Evolutionary conservation across 2,113 vertebrate genomes (phyloP).

Genomic region (Phaethon lepturus): DNA sequence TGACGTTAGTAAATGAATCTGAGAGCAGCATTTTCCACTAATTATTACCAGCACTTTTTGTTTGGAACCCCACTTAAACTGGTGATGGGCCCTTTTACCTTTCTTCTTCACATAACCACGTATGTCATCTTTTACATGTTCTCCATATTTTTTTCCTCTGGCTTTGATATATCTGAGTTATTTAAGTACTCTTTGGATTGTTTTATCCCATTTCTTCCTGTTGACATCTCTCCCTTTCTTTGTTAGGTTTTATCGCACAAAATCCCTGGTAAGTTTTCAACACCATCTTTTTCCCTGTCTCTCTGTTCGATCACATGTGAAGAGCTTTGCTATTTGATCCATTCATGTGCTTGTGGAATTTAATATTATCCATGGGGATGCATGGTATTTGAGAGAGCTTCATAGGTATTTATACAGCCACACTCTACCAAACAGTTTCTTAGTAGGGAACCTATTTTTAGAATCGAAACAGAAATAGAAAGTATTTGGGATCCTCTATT

Average conservation of each 20-base stretch:
- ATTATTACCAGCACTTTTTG: not conserved
- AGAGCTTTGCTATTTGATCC: not conserved
- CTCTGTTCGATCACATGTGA: not conserved
- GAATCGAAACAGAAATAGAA: not conserved
- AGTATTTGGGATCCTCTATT: not conserved
- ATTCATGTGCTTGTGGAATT: not conserved
- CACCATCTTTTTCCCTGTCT: not conserved
- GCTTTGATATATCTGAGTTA: not conserved
- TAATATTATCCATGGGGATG: not conserved
- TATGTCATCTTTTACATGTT: not conserved
- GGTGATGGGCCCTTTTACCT: not conserved
- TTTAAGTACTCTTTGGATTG: not conserved
- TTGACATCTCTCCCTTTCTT: conserved; percentile 30
- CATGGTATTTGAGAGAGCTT: not conserved
- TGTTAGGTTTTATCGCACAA: conserved; percentile 10
- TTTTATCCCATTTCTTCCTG: not conserved
- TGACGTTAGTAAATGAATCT: not conserved
- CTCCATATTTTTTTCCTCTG: not conserved
- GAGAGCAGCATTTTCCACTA: not conserved
- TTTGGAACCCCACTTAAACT: not conserved
- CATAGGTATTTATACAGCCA: not conserved
- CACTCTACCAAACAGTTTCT: not conserved
- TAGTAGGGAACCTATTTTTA: not conserved
- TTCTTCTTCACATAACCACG: not conserved
- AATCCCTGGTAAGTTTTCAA: conserved; percentile 17